Conservation (phyloP, 2,797 vertebrate genomes). For the Gambusia yucatana region DNA sequence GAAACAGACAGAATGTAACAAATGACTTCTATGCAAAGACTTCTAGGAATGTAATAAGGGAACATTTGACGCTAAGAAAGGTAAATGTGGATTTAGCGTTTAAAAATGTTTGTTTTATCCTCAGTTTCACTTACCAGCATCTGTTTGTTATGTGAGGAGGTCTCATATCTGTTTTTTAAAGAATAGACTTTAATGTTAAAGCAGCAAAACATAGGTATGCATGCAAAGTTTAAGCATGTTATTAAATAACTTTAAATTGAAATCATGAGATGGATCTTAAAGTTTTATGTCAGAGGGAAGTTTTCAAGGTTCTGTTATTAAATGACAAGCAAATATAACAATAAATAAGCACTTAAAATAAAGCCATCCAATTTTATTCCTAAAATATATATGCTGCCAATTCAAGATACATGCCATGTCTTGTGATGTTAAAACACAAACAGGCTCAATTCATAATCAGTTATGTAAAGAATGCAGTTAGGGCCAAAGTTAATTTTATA, state of each 20-base stretch:
- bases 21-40: not conserved
- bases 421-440: not conserved
- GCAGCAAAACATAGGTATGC: not conserved
- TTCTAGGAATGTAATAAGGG: not conserved
- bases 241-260: not conserved
- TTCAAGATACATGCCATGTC: not conserved
- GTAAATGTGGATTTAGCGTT: not conserved
- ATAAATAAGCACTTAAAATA: not conserved
- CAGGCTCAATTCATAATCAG: not conserved
- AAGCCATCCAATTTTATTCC: not conserved
- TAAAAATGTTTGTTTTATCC: not conserved
- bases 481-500: not conserved
- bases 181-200: constrained; percentile 14
- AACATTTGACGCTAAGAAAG: not conserved
- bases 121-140: constrained; percentile 17
- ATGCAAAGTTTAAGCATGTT: not conserved
- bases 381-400: not conserved
- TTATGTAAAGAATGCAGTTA: not conserved
- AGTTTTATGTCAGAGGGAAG: not conserved
- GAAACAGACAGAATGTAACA: constrained; percentile 31
- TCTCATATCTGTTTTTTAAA: constrained; percentile 29
- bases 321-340: not conserved
- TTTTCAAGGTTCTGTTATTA: not conserved
- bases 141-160: constrained; percentile 23
- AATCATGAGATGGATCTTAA: not conserved